Evolutionary conservation across 2,113 vertebrate genomes (phyloP), one percentile per base, ranked within the genome.

Genomic region (Oreochromis spilurus): DNA sequence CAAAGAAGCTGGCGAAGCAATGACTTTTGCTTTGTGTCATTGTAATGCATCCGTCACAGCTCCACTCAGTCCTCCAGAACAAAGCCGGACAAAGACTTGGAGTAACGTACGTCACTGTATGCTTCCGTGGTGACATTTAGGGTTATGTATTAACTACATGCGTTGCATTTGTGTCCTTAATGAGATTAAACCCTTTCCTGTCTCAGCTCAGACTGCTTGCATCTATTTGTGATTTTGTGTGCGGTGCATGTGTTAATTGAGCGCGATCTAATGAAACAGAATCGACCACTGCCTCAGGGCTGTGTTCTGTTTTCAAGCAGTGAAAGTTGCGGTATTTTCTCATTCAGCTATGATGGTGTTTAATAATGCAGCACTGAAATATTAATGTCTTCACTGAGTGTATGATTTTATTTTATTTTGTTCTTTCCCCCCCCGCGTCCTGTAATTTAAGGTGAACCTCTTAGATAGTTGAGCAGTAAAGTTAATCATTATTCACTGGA

Each of bases 111-210:
- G 84, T 80, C 87, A 70, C 77, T 7, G 21, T 57, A 14, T 45
- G 70, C 83, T 75, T 10, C 65, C 87, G 31, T 3, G 45, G 10
- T 55, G 36, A 57, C 65, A 85, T 52, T 16, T 34, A 55, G 79
- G 86, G 5, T 86, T 78, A 85, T 82, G 65, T 82, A 75, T 86
- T 80, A 85, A 40, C 90, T 62, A 9, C 78, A 55, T 58, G 67
- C 83, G 40, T 50, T 87, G 36, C 53, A 65, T 79, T 87, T 77
- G 55, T 17, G 40, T 34, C 78, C 48, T 50, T 90, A 70, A 90
- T 82, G 80, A 87, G 92, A 80, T 87, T 80, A 87, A 79, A 60
- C 31, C 58, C 79, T 80, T 83, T 55, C 45, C 58, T 84, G 83
- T 84, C 75, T 87, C 83, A 84, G 62, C 67, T 70, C 57, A 75